Conservation (phyloP, 1,140 invertebrate genomes). For the Nymphalis io region DNA sequence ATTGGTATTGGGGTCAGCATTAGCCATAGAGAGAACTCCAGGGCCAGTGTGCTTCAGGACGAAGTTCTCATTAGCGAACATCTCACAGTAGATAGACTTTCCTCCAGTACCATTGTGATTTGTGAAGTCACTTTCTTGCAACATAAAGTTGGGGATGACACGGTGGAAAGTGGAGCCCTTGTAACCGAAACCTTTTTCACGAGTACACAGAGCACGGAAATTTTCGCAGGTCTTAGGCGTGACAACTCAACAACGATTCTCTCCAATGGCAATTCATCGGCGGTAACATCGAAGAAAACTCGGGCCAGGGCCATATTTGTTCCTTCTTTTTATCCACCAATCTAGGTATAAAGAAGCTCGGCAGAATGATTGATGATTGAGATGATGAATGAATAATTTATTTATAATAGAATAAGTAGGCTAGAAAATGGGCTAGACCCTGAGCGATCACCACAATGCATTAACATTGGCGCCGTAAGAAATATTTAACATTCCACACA, state of each 20-base stretch:
- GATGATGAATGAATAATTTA: too few species aligned
- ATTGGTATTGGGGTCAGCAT: conserved; percentile 97
- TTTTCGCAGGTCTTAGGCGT: conserved; percentile 97
- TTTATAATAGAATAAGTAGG: too few species aligned
- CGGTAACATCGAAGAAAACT: conserved; percentile 95
- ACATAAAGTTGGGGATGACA: conserved; percentile 99
- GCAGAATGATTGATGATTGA: too few species aligned
- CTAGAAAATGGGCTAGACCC: too few species aligned
- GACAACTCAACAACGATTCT: conserved; percentile 96
- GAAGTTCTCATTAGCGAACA: conserved; percentile 99
- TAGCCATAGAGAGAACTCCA: conserved; percentile 96
- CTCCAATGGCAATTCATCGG: conserved; percentile 89
- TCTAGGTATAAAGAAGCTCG: conserved; percentile 47
- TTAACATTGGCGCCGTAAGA: too few species aligned
- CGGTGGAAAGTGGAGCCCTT: conserved; percentile 96
- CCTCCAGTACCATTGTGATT: conserved; percentile 97
- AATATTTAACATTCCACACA: too few species aligned
- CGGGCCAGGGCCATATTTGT: conserved; percentile 89
- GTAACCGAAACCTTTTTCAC: conserved; percentile 96
- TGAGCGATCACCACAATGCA: too few species aligned
- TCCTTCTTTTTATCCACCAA: conserved; percentile 46
- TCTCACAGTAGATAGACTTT: conserved; percentile 97
- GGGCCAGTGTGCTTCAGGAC: conserved; percentile 95
- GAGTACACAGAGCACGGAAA: conserved; percentile 95
- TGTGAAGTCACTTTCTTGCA: conserved; percentile 97